Base-by-base conservation (phyloP, 2,113 vertebrate genomes). In the Rhinoderma darwinii region DNA sequence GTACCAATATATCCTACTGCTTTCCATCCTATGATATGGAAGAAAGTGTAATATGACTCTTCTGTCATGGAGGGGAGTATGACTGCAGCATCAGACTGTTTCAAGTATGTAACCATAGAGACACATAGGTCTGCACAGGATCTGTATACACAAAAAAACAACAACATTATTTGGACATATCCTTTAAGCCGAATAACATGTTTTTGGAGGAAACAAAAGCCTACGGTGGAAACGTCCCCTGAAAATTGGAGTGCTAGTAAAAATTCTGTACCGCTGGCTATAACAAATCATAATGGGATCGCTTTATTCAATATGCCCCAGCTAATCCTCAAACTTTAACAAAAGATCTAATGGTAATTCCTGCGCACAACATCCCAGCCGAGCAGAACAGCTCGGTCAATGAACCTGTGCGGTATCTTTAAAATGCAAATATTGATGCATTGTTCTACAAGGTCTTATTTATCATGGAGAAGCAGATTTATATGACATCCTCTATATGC, bases 401-500 rank as follows among this genome's bases (percentile, higher is more conserved):
- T 86, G 63, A 81, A 81, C 70, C 85, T 86, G 77, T 82, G 44
- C 25, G 77, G 77, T 86, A 82, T 82, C 78, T 74, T 86, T 73
- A 86, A 82, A 86, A 86, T 86, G 77, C 85, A 82, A 86, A 86
- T 80, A 86, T 73, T 86, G 85, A 86, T 77, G 37, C 51, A 86
- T 81, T 80, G 47, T 81, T 81, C 85, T 86, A 56, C 85, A 35
- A 61, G 77, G 77, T 70, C 85, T 81, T 81, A 86, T 86, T 86
- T 82, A 68, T 86, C 85, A 86, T 59, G 35, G 68, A 73, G 77
- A 51, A 73, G 78, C 66, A 74, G 68, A 86, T 86, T 86, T 86
- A 86, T 81, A 81, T 82, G 85, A 82, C 85, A 86, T 78, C n/a
- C 66, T 86, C 85, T 86, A 86, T 82, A 86, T 86, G 85, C 85